A percentile compares a stretch with the other conserved stretches of the same genome.
Evolutionary conservation across 2,113 vertebrate species (phyloP).

Genomic region (Sander vitreus): DNA sequence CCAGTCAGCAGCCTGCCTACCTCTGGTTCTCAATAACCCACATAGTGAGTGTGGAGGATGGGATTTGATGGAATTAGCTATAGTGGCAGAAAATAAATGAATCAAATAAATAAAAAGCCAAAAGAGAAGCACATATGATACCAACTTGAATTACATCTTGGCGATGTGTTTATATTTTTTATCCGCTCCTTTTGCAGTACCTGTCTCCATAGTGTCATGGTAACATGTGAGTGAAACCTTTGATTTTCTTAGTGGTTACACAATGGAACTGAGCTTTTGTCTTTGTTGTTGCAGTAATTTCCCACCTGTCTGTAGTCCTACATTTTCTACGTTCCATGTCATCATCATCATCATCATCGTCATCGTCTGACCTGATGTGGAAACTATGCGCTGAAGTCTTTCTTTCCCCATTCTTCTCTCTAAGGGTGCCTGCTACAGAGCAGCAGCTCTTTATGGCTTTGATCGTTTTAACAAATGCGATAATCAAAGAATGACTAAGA

Average conservation of each 20-base stretch:
- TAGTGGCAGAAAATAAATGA: slow-evolving; percentile 43
- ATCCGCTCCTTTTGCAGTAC: slow-evolving; percentile 20
- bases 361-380: slow-evolving; percentile 61
- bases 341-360: slow-evolving; percentile 25
- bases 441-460: slow-evolving; percentile 16
- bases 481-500: slow-evolving; percentile 52
- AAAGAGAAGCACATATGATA: slow-evolving; percentile 35
- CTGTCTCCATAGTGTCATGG: slow-evolving; percentile 25
- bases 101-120: slow-evolving; percentile 64
- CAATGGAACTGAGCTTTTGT: slow-evolving; percentile 28
- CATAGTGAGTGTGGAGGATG: slow-evolving; percentile 81
- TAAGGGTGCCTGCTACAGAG: slow-evolving; percentile 16
- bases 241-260: slow-evolving; percentile 11
- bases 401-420: slow-evolving; percentile 10
- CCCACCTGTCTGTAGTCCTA: not conserved
- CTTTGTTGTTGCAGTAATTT: slow-evolving; percentile 47
- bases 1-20: slow-evolving; percentile 60
- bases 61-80: slow-evolving; percentile 77
- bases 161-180: slow-evolving; percentile 30
- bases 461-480: slow-evolving; percentile 36
- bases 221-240: slow-evolving; percentile 39
- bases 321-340: slow-evolving; percentile 23
- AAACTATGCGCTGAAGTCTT: slow-evolving; percentile 54
- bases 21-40: slow-evolving; percentile 74
- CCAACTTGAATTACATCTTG: slow-evolving; percentile 46